Conservation (phyloP, 2,888 invertebrate genomes). For the Eulithis testata region DNA sequence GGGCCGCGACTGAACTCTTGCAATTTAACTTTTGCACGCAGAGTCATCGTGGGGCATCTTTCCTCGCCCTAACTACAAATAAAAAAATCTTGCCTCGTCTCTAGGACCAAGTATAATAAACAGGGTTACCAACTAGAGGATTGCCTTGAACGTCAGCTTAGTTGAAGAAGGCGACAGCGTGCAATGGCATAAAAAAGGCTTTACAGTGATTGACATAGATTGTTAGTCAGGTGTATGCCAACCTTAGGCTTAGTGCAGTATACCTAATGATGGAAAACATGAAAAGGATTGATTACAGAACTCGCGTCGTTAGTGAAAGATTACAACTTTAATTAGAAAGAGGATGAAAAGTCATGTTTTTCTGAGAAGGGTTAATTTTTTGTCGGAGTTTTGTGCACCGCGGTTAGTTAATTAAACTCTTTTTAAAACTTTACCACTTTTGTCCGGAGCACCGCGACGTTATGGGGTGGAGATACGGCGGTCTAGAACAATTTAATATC, state of each 20-base stretch:
- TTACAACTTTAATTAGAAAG: not conserved
- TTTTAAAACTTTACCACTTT: constrained; percentile 13
- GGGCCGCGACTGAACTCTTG: constrained; percentile 12
- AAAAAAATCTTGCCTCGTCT: too few relatives aligned
- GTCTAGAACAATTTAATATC: too few relatives aligned
- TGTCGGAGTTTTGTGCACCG: not conserved
- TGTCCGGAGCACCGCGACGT: not conserved
- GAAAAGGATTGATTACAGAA: not conserved
- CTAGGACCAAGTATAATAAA: too few relatives aligned
- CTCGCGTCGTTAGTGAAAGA: not conserved
- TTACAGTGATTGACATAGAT: too few relatives aligned
- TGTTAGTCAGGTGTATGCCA: too few relatives aligned
- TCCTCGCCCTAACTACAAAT: not conserved
- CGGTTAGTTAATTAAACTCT: constrained; percentile 16
- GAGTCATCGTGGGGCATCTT: not conserved
- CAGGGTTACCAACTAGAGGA: too few relatives aligned
- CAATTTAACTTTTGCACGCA: constrained; percentile 17
- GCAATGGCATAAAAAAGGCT: too few relatives aligned
- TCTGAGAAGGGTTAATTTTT: not conserved
- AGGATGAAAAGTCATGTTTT: not conserved
- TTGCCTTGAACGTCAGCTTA: too few relatives aligned
- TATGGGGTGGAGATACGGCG: too few relatives aligned
- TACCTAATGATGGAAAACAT: not conserved
- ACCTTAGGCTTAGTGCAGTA: not conserved
- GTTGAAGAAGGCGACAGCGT: too few relatives aligned